phyloP scores from a whole-genome alignment of 2,113 vertebrate genomes.

The Caretta caretta region DNA sequence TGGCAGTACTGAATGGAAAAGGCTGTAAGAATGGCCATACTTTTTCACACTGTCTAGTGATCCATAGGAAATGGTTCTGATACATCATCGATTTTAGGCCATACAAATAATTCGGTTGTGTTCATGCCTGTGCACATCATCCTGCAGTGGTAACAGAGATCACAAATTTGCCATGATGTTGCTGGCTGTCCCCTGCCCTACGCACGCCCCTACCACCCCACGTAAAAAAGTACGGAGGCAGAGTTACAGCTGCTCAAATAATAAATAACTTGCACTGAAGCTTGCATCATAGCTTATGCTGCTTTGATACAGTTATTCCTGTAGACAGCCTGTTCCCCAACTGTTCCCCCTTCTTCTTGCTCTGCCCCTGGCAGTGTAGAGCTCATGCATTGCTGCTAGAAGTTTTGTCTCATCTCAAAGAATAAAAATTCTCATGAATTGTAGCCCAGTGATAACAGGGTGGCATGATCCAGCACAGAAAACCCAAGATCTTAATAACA shows the following conservation, averaged over 20 bases:
- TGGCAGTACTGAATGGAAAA: not conserved
- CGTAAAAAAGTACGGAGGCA: not conserved
- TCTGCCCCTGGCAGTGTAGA: not conserved
- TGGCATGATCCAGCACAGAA: not conserved
- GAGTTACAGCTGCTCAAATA: conserved; percentile 8
- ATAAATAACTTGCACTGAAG: not conserved
- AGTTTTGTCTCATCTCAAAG: not conserved
- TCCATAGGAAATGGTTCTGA: not conserved
- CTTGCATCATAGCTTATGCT: not conserved
- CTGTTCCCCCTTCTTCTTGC: not conserved
- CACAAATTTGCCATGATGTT: not conserved
- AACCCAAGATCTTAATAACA: not conserved
- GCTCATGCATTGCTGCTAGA: not conserved
- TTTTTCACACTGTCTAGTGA: not conserved
- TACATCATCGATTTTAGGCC: conserved; percentile 2
- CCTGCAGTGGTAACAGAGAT: not conserved
- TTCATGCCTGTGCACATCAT: not conserved
- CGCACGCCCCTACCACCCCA: not conserved
- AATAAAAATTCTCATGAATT: not conserved
- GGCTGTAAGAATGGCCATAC: not conserved
- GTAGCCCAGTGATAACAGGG: not conserved
- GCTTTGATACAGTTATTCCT: not conserved
- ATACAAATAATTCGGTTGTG: conserved; percentile 18
- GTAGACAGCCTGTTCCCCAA: not conserved
- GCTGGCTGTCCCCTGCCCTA: not conserved